Evolutionary conservation across 2,888 invertebrate species (phyloP).

Genomic region (Ennomos quercinarius): DNA sequence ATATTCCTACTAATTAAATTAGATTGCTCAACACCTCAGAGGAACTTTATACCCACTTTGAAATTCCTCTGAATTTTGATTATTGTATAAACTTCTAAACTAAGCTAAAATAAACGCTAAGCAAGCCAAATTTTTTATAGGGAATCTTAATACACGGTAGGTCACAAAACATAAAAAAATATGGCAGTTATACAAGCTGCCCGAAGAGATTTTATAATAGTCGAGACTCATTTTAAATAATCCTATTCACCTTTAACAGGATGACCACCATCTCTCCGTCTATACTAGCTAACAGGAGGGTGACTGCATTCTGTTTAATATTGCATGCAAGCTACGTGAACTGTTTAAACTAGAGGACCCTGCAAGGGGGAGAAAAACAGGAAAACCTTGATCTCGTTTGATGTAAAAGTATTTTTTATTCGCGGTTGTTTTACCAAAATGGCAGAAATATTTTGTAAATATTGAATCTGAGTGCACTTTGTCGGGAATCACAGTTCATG

Average conservation of each 20-base stretch:
- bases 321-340: slow-evolving; percentile 75
- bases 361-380: slow-evolving; percentile 38
- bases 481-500: slow-evolving; percentile 6
- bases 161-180: no score
- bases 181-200: no score
- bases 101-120: no score
- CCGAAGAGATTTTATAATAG: no score
- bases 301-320: slow-evolving; percentile 76
- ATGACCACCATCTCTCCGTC: slow-evolving; percentile 1
- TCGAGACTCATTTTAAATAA: neutral
- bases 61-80: no score
- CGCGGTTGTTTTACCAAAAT: slow-evolving; percentile 16
- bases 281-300: slow-evolving; percentile 48
- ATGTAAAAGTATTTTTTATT: slow-evolving; percentile 42
- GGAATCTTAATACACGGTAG: no score
- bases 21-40: no score
- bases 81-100: no score
- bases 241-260: neutral
- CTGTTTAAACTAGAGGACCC: slow-evolving; percentile 68
- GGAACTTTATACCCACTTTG: no score
- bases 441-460: slow-evolving; percentile 25
- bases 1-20: no score
- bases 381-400: slow-evolving; percentile 46
- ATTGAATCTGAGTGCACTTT: slow-evolving; percentile 25
- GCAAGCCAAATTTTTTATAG: no score